Evolutionary conservation across 1,140 invertebrate species (phyloP).

Genomic region (Drosophila parabipectinata): DNA sequence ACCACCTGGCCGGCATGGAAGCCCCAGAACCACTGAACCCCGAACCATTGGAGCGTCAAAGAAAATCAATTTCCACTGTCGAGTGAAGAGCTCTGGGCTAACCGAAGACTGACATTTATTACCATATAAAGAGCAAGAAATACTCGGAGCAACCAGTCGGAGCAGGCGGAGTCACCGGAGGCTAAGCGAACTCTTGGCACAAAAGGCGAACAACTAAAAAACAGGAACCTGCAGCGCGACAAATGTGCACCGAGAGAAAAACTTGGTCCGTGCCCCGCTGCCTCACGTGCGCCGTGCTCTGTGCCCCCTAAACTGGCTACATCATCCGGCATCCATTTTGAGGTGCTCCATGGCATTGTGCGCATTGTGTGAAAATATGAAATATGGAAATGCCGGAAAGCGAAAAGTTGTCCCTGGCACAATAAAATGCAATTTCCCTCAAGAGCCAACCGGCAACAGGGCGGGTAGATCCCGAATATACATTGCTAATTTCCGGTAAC

Average conservation of each 20-base stretch:
- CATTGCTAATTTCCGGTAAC: slow-evolving; percentile 59
- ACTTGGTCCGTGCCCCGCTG: neutral
- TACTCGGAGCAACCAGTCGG: slow-evolving; percentile 41
- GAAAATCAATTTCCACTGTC: slow-evolving; percentile 75
- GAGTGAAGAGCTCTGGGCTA: slow-evolving; percentile 18
- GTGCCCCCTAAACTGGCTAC: neutral
- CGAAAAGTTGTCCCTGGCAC: slow-evolving; percentile 55
- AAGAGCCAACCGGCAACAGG: slow-evolving; percentile 11
- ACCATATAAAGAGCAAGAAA: slow-evolving; percentile 75
- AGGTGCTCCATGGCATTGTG: slow-evolving; percentile 46
- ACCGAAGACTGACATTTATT: slow-evolving; percentile 75
- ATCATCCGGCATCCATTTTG: neutral
- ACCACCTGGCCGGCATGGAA: slow-evolving; percentile 16
- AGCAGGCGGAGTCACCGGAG: slow-evolving; percentile 14
- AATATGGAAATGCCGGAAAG: slow-evolving; percentile 65
- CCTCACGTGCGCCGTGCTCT: neutral
- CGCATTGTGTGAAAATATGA: slow-evolving; percentile 59
- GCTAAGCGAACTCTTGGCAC: slow-evolving; percentile 18
- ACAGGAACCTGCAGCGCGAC: slow-evolving; percentile 67
- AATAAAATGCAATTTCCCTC: slow-evolving; percentile 69
- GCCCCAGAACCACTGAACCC: neutral
- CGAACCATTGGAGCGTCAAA: slow-evolving; percentile 54
- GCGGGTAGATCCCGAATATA: slow-evolving; percentile 27
- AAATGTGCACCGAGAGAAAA: slow-evolving; percentile 48
- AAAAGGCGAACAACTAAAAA: slow-evolving; percentile 51